These are phyloP conservation scores for Oxyscelio sp. DNA, from an alignment of 2,888 invertebrate species.

Conservation along the genomic window DNA sequence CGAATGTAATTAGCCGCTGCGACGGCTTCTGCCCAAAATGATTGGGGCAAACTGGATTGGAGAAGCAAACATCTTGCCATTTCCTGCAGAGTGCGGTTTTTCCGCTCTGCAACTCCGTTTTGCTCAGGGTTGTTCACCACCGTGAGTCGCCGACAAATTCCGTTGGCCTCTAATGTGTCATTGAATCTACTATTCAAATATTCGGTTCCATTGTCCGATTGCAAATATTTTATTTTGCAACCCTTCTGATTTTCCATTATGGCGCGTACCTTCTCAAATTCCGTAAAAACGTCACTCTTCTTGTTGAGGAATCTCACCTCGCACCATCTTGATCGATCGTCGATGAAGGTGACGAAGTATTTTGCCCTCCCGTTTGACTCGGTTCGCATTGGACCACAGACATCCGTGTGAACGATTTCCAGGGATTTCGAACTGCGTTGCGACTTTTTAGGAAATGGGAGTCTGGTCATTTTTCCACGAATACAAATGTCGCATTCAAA, in stretches of 20 bases:
- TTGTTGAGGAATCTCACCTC: neutral
- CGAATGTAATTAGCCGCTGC: neutral
- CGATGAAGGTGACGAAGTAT: constrained; percentile 5
- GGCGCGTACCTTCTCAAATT: neutral
- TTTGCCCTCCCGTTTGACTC: neutral
- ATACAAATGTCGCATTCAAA: constrained; percentile 8
- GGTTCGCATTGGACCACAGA: constrained; percentile 10
- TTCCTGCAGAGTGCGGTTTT: constrained; percentile 19
- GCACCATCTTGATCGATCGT: neutral
- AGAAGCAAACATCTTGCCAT: constrained; percentile 64
- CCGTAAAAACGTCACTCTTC: neutral
- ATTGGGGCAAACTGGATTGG: constrained; percentile 25
- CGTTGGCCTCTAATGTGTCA: constrained; percentile 1
- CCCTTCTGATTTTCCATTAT: neutral
- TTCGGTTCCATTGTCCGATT: constrained; percentile 13
- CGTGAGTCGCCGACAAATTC: neutral
- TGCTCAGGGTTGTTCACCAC: constrained; percentile 20
- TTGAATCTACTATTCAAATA: neutral
- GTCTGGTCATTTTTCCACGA: neutral
- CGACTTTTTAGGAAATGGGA: too few species aligned
- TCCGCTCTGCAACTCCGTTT: constrained; percentile 8
- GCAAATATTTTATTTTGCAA: neutral
- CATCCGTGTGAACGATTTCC: neutral
- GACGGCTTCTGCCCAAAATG: constrained; percentile 38
- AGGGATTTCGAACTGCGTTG: neutral